Evolutionary conservation across 2,888 invertebrate species (phyloP).

Genomic region (Lochmaea crataegi): DNA sequence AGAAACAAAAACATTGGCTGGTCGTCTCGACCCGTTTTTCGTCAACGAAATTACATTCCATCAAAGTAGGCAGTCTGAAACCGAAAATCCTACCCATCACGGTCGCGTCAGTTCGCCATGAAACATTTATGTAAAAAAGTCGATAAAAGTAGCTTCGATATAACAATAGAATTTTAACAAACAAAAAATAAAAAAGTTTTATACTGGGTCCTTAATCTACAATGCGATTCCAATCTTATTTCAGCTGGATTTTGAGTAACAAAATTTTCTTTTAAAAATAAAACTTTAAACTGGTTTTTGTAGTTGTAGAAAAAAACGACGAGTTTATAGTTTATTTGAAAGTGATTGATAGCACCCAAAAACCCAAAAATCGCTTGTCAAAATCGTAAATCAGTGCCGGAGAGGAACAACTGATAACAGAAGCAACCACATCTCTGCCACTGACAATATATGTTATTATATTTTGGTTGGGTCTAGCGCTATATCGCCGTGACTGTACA

Average conservation of each 20-base stretch:
- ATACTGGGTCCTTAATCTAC: neutral
- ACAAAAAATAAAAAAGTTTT: conserved; percentile 13
- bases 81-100: conserved; percentile 13
- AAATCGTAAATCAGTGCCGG: too few relatives aligned
- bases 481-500: too few relatives aligned
- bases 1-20: conserved; percentile 48
- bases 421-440: too few relatives aligned
- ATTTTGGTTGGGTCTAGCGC: too few relatives aligned
- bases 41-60: conserved; percentile 44
- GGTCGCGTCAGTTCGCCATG: conserved; percentile 45
- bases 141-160: conserved; percentile 40
- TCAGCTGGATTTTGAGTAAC: neutral
- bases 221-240: neutral
- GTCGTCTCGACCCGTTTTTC: conserved; percentile 56
- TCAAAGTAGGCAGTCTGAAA: conserved; percentile 39
- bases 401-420: too few relatives aligned
- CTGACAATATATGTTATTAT: too few relatives aligned
- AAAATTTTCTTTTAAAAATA: neutral
- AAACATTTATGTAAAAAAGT: conserved; percentile 50
- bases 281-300: too few relatives aligned
- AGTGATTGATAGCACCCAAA: too few relatives aligned
- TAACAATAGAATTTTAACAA: conserved; percentile 3
- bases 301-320: too few relatives aligned
- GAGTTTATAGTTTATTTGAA: too few relatives aligned
- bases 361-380: too few relatives aligned